Base-by-base conservation (phyloP, 2,888 invertebrate species). In the Thecocarcelia acutangulata region DNA sequence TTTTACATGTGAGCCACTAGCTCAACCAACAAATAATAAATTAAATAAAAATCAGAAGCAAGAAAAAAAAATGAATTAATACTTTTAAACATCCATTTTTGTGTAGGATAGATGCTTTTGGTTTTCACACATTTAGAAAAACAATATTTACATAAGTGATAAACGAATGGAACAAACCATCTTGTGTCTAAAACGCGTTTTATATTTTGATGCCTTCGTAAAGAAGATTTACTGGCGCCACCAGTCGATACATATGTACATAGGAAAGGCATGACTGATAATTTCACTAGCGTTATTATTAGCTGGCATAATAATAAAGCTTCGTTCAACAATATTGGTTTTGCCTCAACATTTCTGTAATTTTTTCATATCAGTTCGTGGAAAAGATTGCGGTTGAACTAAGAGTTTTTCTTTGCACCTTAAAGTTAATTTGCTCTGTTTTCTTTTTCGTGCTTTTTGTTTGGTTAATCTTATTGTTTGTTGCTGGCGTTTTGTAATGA, bases 111-210 rank as follows among this genome's bases (percentile, higher is more conserved):
- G 70, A n/a, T n/a, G n/a, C n/a, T 64, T 42, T 69, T 68, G 48
- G 15, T 61, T 46, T 77, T 82, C 61, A 77, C 78, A 82, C 73
- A 81, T 77, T 81, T 28, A 40, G 37, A 75, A 69, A 76, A 73
- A 64, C 48, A 82, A 82, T 82, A 82, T 82, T 82, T 82, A 64
- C 69, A 40, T 74, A 59, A 40, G 52, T 59, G 50, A 58, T 64
- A 64, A 74, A 56, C 37, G 58, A 48, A 64, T 33, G 12, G 40
- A 33, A 11, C 11, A 33, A 59, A 58, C 24, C 54, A 54, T 63
- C 48, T 48, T 48, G 54, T 56, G 42, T 61, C n/a, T 70, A 28
- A 70, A 54, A 50, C 17, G 42, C 48, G 40, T 13, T 50, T 69
- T 56, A 54, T 40, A 37, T 64, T 40, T 63, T 69, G 21, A 6